Evolutionary conservation across 1,140 invertebrate genomes (phyloP).

Genomic region (Leguminivora glycinivorella): DNA sequence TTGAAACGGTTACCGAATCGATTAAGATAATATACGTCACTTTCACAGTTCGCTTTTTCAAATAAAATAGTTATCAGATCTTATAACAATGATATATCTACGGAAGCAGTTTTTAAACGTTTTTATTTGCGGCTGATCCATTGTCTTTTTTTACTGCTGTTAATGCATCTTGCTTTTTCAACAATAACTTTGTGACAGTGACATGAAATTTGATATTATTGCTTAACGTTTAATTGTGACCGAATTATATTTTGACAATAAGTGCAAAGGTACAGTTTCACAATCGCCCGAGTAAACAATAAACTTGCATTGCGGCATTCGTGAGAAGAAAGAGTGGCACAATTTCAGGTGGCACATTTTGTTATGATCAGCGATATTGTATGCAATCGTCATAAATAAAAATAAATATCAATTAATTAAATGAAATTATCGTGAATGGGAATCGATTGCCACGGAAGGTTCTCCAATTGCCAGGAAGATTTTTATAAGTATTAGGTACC

Average conservation of each 20-base stretch:
- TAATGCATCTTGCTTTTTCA: slow-evolving; percentile 24
- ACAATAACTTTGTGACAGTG: slow-evolving; percentile 18
- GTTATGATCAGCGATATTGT: not conserved
- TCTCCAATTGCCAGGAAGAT: no score
- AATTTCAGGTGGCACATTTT: not conserved
- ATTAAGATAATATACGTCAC: not conserved
- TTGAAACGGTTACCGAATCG: not conserved
- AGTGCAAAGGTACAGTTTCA: slow-evolving; percentile 3
- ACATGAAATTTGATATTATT: slow-evolving; percentile 21
- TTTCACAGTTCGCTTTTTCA: slow-evolving; percentile 31
- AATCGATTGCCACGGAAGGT: no score
- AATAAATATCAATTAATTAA: not conserved
- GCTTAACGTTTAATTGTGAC: not conserved
- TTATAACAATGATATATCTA: slow-evolving; percentile 36
- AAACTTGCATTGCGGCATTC: not conserved
- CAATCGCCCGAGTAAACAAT: slow-evolving; percentile 20
- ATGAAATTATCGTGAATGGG: not conserved
- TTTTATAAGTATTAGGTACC: no score
- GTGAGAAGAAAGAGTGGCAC: not conserved
- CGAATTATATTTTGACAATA: slow-evolving; percentile 19
- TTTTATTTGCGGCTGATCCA: not conserved
- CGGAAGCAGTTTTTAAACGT: slow-evolving; percentile 32
- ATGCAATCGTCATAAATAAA: not conserved
- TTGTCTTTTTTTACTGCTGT: slow-evolving; percentile 36
- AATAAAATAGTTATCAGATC: slow-evolving; percentile 33